phyloP scores from a whole-genome alignment of 2,797 vertebrate species.

The Alcedo quadribrachys region DNA sequence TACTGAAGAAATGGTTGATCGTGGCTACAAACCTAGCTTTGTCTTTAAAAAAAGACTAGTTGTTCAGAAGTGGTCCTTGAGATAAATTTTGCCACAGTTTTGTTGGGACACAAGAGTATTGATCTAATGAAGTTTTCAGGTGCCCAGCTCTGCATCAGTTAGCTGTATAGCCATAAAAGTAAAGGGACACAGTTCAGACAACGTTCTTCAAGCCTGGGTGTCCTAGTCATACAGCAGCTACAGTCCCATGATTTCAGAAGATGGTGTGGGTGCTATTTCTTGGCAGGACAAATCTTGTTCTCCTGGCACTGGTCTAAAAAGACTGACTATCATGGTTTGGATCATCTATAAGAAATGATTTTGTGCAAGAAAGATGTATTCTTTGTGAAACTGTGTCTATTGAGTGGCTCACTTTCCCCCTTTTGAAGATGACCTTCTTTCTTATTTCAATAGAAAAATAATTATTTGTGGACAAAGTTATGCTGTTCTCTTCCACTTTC shows the following conservation, averaged over 20 bases:
- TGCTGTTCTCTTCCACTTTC: background rate
- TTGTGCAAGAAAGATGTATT: background rate
- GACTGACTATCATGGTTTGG: background rate
- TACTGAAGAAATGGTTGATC: background rate
- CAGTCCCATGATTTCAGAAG: background rate
- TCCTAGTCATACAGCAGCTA: background rate
- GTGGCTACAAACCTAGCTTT: background rate
- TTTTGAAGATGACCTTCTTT: background rate
- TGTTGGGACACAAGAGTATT: background rate
- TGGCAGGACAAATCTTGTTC: background rate
- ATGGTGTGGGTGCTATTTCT: background rate
- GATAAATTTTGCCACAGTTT: background rate
- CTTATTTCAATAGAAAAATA: background rate
- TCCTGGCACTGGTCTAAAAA: background rate
- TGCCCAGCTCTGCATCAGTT: background rate
- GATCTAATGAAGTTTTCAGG: background rate
- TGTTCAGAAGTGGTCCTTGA: background rate
- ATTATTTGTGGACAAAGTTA: background rate
- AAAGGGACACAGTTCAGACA: background rate
- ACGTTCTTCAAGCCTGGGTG: background rate
- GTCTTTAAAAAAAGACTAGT: background rate
- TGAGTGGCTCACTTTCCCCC: background rate
- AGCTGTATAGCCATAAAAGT: background rate
- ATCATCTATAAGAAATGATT: background rate
- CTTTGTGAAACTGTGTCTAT: background rate